These are phyloP conservation scores for Gallinago undulata DNA, from an alignment of 2,113 vertebrate species.

Conservation along the genomic window DNA sequence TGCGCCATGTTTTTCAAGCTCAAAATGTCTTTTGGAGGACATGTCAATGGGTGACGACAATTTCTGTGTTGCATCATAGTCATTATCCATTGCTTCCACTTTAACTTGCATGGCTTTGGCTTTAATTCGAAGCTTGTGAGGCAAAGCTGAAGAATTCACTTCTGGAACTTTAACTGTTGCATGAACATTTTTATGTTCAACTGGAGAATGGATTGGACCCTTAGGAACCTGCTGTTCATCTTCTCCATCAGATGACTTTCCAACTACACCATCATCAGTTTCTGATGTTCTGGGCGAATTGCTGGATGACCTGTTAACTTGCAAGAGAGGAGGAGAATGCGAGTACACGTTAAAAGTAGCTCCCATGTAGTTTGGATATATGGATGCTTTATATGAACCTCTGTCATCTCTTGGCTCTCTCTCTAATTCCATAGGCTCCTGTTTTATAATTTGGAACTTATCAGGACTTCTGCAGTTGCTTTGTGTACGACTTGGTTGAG, in stretches of 20 bases:
- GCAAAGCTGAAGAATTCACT: conserved; percentile 85
- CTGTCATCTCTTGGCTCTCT: conserved; percentile 78
- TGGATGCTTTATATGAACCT: conserved; percentile 76
- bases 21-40: conserved; percentile 77
- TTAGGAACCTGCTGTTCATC: conserved; percentile 97
- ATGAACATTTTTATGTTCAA: conserved; percentile 82
- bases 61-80: conserved; percentile 85
- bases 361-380: conserved; percentile 82
- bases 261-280: conserved; percentile 82
- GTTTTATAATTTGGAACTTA: conserved; percentile 84
- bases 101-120: conserved; percentile 91
- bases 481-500: conserved; percentile 69
- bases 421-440: conserved; percentile 82
- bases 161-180: conserved; percentile 89
- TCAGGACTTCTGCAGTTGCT: conserved; percentile 73
- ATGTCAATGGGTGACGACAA: conserved; percentile 75
- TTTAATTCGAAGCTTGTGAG: conserved; percentile 95
- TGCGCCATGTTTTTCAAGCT: conserved; percentile 67
- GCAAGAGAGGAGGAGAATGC: conserved; percentile 85
- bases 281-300: conserved; percentile 91
- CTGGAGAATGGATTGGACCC: conserved; percentile 79
- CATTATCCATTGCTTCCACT: conserved; percentile 86
- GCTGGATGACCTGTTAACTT: conserved; percentile 84
- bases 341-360: conserved; percentile 77
- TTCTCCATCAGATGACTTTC: conserved; percentile 92